Percentiles rank a stretch among this genome's conserved stretches.
phyloP scores from a whole-genome alignment of 2,888 invertebrate species.

The Ochropleura plecta region DNA sequence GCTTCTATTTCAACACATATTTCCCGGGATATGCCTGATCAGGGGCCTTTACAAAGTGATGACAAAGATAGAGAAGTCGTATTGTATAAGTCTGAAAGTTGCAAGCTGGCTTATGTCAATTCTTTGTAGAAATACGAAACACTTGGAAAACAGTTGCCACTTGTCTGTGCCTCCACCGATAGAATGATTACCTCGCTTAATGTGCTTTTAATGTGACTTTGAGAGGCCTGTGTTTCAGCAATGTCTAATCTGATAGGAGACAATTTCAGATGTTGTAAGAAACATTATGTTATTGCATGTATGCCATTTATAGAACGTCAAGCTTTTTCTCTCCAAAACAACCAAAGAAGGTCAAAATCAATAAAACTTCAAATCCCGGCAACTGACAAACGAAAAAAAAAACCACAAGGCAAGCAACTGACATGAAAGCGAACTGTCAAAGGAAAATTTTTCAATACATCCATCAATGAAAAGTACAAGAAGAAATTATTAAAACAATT shows the following conservation, averaged over 20 bases:
- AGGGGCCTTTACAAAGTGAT: too few species aligned
- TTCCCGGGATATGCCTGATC: background rate
- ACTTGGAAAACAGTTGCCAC: background rate
- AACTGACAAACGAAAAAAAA: slow-evolving; percentile 30
- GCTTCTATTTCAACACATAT: slow-evolving; percentile 10
- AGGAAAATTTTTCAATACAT: slow-evolving; percentile 29
- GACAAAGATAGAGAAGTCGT: too few species aligned
- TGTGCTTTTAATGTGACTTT: too few species aligned
- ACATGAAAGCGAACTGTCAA: slow-evolving; percentile 39
- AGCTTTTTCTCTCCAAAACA: background rate
- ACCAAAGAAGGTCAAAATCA: slow-evolving; percentile 15
- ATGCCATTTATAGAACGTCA: background rate
- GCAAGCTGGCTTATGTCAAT: background rate
- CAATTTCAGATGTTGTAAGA: background rate
- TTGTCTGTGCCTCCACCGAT: background rate
- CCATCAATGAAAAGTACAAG: slow-evolving; percentile 20
- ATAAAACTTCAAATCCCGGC: slow-evolving; percentile 27
- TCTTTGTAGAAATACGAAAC: background rate
- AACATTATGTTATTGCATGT: background rate
- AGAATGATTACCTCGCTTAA: background rate
- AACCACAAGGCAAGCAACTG: slow-evolving; percentile 5
- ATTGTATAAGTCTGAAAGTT: background rate
- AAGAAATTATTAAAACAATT: slow-evolving; percentile 24
- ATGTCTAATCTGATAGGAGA: background rate
- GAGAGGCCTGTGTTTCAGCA: background rate